Conservation (phyloP, 1,140 invertebrate species). For the Micrasema longulum region DNA sequence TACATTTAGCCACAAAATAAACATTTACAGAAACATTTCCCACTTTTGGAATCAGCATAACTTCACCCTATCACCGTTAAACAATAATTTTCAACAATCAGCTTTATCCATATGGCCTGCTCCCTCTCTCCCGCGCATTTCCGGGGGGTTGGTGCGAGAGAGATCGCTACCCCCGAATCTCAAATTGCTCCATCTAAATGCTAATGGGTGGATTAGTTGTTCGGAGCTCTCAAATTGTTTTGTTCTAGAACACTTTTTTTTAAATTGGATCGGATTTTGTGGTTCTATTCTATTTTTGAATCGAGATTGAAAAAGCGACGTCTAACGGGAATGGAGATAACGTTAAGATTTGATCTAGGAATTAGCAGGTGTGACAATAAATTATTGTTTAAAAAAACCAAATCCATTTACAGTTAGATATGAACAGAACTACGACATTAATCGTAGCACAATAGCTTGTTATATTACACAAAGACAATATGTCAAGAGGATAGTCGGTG, state of each 20-base stretch:
- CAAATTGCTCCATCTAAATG: slow-evolving; percentile 38
- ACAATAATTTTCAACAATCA: slow-evolving; percentile 26
- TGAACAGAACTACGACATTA: too few relatives aligned
- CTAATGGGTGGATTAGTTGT: slow-evolving; percentile 36
- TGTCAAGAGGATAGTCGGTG: too few relatives aligned
- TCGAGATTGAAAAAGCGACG: slow-evolving; percentile 34
- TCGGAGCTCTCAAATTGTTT: slow-evolving; percentile 34
- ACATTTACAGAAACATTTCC: not conserved
- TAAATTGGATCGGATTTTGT: slow-evolving; percentile 12
- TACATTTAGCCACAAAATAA: too few relatives aligned
- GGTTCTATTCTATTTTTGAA: slow-evolving; percentile 33
- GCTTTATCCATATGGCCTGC: not conserved
- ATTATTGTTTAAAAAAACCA: too few relatives aligned
- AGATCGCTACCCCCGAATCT: slow-evolving; percentile 2
- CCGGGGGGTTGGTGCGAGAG: not conserved
- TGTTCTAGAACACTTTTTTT: slow-evolving; percentile 31
- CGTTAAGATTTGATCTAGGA: too few relatives aligned
- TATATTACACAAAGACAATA: too few relatives aligned
- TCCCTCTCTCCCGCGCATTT: not conserved
- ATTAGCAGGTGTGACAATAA: too few relatives aligned
- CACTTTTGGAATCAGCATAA: not conserved
- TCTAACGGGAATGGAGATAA: not conserved
- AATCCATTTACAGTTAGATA: too few relatives aligned
- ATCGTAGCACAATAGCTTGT: too few relatives aligned
- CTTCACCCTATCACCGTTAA: slow-evolving; percentile 1